Evolutionary conservation across 35 echinoderm and acorn worm genomes (phyloP).

Genomic region (Ophiothrix spiculata): DNA sequence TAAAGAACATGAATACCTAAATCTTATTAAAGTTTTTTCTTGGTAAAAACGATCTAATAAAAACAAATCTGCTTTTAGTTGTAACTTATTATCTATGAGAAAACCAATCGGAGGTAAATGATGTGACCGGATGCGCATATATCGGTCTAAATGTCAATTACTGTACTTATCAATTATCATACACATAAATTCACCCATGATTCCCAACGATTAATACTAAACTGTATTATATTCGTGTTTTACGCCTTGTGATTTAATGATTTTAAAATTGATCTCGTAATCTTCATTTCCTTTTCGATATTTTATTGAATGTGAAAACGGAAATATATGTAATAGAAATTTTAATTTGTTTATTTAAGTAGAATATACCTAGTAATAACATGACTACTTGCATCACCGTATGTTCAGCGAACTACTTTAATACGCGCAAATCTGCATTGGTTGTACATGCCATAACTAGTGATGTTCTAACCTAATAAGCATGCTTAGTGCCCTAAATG

Average conservation of each 20-base stretch:
- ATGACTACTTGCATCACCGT: too few species aligned
- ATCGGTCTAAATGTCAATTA: neutral
- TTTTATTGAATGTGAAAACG: neutral
- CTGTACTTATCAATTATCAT: neutral
- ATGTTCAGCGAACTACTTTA: too few species aligned
- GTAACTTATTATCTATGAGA: neutral
- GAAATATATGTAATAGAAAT: neutral
- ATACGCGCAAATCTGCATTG: too few species aligned
- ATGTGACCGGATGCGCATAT: neutral
- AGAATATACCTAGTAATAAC: too few species aligned
- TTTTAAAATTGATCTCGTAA: neutral
- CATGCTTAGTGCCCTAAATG: too few species aligned
- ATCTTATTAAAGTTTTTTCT: neutral
- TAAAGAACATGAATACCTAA: neutral
- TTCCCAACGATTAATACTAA: neutral
- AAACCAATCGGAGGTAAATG: neutral
- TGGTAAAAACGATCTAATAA: neutral
- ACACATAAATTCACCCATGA: neutral
- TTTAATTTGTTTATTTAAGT: too few species aligned
- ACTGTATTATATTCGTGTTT: neutral
- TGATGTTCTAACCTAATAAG: too few species aligned
- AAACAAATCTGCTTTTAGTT: neutral
- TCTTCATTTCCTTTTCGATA: constrained; percentile 15
- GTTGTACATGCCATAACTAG: too few species aligned
- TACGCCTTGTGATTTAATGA: neutral